Base-by-base conservation (phyloP, 1,140 invertebrate species). In the Lanistes nyassanus region DNA sequence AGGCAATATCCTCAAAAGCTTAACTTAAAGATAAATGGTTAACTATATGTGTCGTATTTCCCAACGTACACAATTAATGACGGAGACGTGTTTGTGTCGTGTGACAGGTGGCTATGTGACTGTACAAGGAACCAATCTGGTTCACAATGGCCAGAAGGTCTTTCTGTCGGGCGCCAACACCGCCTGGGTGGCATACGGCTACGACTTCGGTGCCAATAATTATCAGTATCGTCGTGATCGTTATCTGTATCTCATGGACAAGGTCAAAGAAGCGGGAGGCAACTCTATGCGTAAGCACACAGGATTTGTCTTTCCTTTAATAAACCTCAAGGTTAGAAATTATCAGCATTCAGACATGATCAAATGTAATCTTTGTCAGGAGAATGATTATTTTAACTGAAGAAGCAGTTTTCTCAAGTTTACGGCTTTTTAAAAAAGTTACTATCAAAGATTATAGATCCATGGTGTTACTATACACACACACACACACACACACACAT, bases 151-250 rank as follows among this genome's bases (percentile, higher is more conserved):
- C 19, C 76, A 89, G 29, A 77, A 83, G 34, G 85, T 90, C 2
- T 90, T 90, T 73, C 81, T 90, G 34, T 89, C 86, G 29, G 90
- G 90, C 7, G 81, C 80, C 19, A 90, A 90, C 80, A 83, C 88
- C 65, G 88, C 90, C 3, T 90, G 90, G 90, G 80, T 87, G 19
- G 37, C 79, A 26, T 87, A 86, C 65, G 84, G 72, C 19, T 72
- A 81, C 67, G 85, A 87, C 65, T 87, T 88, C 78, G 90, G 90
- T 16, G 88, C 90, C 76, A 82, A 84, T n/a, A 79, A 85, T 29
- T 90, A 90, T 74, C 53, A 77, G 7, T 42, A 67, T 11, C 74
- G 74, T 1, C 81, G 79, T 37, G 69, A 75, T 2, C 78, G 76
- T 16, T 80, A 88, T 23, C 87, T 89, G 72, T 58, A 81, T 19